phyloP scores from a whole-genome alignment of 2,888 invertebrate species.

The Cantharis lateralis region DNA sequence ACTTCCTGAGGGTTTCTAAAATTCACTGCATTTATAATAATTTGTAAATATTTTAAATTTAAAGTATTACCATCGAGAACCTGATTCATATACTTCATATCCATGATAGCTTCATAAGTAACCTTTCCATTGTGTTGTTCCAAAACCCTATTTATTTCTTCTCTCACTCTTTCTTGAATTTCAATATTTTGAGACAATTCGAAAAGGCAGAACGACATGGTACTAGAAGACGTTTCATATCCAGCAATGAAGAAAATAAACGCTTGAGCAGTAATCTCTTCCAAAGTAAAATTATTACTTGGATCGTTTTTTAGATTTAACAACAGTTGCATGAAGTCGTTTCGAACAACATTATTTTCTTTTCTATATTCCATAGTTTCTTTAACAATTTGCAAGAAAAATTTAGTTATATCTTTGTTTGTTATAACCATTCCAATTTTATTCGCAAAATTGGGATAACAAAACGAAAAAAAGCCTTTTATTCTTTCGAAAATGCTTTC shows the following conservation, averaged over 20 bases:
- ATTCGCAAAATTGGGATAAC: background rate
- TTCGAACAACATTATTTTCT: conserved; percentile 53
- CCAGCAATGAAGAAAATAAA: background rate
- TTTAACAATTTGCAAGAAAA: conserved; percentile 55
- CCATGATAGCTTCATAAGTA: background rate
- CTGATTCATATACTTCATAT: conserved; percentile 1
- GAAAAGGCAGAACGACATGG: background rate
- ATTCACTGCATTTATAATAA: background rate
- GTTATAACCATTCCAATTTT: background rate
- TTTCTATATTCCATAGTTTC: conserved; percentile 56
- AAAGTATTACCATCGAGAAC: background rate
- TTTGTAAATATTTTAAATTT: background rate
- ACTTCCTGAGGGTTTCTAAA: background rate
- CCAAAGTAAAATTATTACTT: conserved; percentile 2
- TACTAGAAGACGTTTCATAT: background rate
- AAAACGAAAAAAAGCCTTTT: background rate
- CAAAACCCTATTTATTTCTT: background rate
- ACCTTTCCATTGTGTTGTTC: background rate
- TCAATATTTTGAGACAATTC: background rate
- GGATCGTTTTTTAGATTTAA: conserved; percentile 50
- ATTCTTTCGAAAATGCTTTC: background rate
- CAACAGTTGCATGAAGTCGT: conserved; percentile 62
- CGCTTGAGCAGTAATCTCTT: conserved; percentile 17
- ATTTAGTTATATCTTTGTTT: conserved; percentile 37
- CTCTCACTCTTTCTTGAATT: background rate